phyloP scores from a whole-genome alignment of 2,113 vertebrate species.

The Podilymbus podiceps region DNA sequence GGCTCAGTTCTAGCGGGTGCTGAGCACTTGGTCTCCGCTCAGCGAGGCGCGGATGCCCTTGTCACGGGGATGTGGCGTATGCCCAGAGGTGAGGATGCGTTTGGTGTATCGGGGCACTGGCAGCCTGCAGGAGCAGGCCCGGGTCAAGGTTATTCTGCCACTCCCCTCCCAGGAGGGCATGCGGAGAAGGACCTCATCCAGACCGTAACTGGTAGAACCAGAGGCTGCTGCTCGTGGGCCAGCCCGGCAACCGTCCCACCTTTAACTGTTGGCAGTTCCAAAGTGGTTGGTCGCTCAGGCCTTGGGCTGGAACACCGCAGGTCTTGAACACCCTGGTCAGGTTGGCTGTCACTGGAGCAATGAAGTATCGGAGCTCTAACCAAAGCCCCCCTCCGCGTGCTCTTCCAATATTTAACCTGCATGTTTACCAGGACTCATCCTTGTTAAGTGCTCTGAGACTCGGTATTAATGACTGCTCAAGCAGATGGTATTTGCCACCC shows the following conservation, averaged over 20 bases:
- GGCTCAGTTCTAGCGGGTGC: background rate
- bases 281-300: background rate
- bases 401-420: background rate
- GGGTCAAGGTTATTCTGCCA: too few relatives aligned
- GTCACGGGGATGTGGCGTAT: rapidly evolving
- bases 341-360: background rate
- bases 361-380: background rate
- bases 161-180: rapidly evolving
- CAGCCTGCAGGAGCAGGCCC: background rate
- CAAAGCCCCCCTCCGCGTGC: background rate
- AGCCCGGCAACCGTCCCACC: background rate
- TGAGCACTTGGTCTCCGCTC: background rate
- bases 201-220: background rate
- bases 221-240: background rate
- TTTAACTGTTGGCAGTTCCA: background rate
- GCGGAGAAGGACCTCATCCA: background rate
- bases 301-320: too few relatives aligned
- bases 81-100: rapidly evolving
- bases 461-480: background rate
- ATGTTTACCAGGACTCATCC: background rate
- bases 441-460: background rate
- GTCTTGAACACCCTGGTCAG: background rate
- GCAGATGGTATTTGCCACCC: background rate
- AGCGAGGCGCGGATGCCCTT: too few relatives aligned
- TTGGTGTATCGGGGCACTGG: background rate